Base-by-base conservation (phyloP, 1,140 invertebrate genomes). In the Drosophila jambulina region DNA sequence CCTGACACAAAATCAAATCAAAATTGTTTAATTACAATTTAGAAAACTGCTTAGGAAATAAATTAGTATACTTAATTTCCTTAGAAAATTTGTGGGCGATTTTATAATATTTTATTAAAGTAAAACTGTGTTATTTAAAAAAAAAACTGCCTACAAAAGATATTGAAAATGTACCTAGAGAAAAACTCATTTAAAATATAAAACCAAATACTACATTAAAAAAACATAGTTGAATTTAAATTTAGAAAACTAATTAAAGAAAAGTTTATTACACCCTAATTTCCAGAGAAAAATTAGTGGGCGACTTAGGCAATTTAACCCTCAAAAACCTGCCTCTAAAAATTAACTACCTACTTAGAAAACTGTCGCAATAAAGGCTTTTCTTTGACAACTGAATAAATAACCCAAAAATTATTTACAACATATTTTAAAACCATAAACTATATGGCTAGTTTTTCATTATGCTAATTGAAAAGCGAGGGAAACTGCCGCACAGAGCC, bases 381-480 rank as follows among this genome's bases (percentile, higher is more conserved):
- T 46, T 3, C 21, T 46, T 46, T 46, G 15, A 46, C 9, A 15
- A 19, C 10, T n/a, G 4, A 12, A 13, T 12, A 34, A 34, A 34
- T 34, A 34, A 17, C 61, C 21, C 23, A 23, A 32, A 32, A 34
- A 36, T 21, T 46, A 51, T 42, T 49, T 68, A 56, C 32, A 27
- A 21, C 34, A 57, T 71, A 71, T 71, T 69, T 48, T 71, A 58
- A 70, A 69, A 21, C 51, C 25, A 69, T 71, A 58, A 69, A 71
- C 25, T 42, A 71, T 71, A 70, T 72, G 15, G 48, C 29, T 34
- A 54, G 46, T 40, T 49, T 72, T 69, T 19, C 42, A 29, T 70
- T 58, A 72, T 72, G 69, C 69, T 72, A 70, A 58, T 70, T 49
- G 51, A 75, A 56, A 72, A 29, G n/a, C 32, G 12, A 38, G 62